These are phyloP conservation scores for Drosophila koepferae DNA, from an alignment of 2,888 invertebrate species.

Conservation along the genomic window DNA sequence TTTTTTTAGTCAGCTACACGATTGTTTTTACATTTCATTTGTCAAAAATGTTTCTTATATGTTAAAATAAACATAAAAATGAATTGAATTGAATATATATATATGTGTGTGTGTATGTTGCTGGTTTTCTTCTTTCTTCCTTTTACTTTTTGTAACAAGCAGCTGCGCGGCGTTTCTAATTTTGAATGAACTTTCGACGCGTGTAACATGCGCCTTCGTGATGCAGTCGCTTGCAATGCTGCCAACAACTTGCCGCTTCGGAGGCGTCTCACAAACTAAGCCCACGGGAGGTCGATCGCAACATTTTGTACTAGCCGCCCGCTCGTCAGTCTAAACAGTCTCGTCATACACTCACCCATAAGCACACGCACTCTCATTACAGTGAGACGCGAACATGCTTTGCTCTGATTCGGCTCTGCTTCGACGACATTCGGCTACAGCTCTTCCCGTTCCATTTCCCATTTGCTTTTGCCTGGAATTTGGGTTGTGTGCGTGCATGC, in stretches of 20 bases:
- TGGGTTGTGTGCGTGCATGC: conserved; percentile 24
- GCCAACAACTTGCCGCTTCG: conserved; percentile 75
- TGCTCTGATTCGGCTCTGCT: conserved; percentile 20
- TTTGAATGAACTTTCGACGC: conserved; percentile 67
- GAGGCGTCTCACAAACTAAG: conserved; percentile 82
- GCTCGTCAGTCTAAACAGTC: conserved; percentile 23
- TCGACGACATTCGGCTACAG: conserved; percentile 40
- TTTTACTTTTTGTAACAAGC: not conserved
- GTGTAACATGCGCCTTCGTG: conserved; percentile 40
- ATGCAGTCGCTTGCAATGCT: conserved; percentile 53
- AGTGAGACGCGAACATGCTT: conserved; percentile 36
- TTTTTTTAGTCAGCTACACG: conserved; percentile 38
- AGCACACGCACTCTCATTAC: conserved; percentile 53
- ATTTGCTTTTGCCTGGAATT: conserved; percentile 53
- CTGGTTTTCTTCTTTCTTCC: conserved; percentile 13
- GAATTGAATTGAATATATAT: conserved; percentile 35
- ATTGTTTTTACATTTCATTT: conserved; percentile 34
- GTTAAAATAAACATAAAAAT: conserved; percentile 69
- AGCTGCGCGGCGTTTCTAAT: conserved; percentile 56
- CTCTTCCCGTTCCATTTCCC: conserved; percentile 60
- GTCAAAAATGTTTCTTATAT: conserved; percentile 44
- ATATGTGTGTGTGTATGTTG: conserved; percentile 1
- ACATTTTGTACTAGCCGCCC: conserved; percentile 70
- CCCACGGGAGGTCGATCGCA: conserved; percentile 74
- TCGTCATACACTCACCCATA: conserved; percentile 20